phyloP scores from a whole-genome alignment of 2,113 vertebrate species.

The Podilymbus podiceps region DNA sequence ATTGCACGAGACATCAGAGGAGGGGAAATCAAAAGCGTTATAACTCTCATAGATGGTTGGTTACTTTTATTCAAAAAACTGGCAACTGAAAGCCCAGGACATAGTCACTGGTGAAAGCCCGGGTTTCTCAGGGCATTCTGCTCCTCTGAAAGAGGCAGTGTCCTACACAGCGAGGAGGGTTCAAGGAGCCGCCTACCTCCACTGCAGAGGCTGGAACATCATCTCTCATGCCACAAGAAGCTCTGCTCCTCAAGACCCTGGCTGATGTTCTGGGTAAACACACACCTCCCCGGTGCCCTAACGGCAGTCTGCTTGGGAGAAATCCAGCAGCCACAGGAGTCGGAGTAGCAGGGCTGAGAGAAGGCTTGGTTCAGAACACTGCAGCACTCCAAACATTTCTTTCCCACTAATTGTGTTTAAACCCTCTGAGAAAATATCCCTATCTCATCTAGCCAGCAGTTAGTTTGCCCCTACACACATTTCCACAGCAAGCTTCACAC shows the following conservation, averaged over 20 bases:
- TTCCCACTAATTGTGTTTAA: neutral
- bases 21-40: neutral
- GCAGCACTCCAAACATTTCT: neutral
- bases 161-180: fast-evolving
- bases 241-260: neutral
- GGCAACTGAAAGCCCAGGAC: neutral
- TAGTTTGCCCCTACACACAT: neutral
- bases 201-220: neutral
- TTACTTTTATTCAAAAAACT: neutral
- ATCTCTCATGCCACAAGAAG: neutral
- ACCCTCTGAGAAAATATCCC: neutral
- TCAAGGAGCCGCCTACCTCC: neutral
- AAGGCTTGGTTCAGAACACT: neutral
- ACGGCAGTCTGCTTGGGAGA: neutral
- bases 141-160: neutral
- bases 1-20: neutral
- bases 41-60: fast-evolving
- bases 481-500: neutral
- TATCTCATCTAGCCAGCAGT: neutral
- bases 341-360: neutral
- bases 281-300: neutral
- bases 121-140: fast-evolving
- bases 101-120: neutral
- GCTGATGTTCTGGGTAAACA: constrained; percentile 14
- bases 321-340: neutral